A percentile compares a stretch with the other conserved stretches of the same genome.
Conservation (phyloP, 2,888 invertebrate genomes). For the Oscheius sp. region DNA sequence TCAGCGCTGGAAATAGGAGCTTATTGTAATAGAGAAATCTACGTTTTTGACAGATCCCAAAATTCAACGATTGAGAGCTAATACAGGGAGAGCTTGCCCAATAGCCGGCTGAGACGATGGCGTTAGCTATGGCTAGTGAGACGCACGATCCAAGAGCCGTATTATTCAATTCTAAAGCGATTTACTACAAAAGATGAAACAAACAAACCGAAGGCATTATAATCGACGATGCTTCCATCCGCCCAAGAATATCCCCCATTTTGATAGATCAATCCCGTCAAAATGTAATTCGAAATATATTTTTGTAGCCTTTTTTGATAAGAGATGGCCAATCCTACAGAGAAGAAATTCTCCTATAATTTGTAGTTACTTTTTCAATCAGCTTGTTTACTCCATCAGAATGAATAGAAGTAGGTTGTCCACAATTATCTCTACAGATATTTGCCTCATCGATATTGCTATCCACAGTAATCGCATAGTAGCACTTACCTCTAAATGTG, state of each 20-base stretch:
- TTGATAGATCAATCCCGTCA: too few species aligned
- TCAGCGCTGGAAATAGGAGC: not conserved
- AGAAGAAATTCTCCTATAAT: not conserved
- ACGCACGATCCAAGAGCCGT: not conserved
- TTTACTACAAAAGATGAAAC: too few species aligned
- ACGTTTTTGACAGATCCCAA: not conserved
- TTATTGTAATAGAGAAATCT: too few species aligned
- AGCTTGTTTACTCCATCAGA: not conserved
- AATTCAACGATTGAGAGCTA: not conserved
- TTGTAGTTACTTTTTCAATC: not conserved
- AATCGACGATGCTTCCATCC: not conserved
- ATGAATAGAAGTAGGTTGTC: not conserved
- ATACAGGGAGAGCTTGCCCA: slow-evolving; percentile 11
- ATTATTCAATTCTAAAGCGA: slow-evolving; percentile 1
- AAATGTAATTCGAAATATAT: too few species aligned
- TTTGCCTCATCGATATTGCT: not conserved
- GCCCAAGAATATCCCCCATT: not conserved
- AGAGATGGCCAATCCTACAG: too few species aligned
- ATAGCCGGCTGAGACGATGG: not conserved
- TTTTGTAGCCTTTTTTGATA: not conserved
- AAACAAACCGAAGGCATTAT: not conserved
- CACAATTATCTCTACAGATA: not conserved
- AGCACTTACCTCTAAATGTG: not conserved
- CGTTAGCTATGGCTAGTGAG: not conserved
- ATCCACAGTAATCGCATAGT: not conserved